Base-by-base conservation (phyloP, 2,113 vertebrate species). In the Callipepla californica region DNA sequence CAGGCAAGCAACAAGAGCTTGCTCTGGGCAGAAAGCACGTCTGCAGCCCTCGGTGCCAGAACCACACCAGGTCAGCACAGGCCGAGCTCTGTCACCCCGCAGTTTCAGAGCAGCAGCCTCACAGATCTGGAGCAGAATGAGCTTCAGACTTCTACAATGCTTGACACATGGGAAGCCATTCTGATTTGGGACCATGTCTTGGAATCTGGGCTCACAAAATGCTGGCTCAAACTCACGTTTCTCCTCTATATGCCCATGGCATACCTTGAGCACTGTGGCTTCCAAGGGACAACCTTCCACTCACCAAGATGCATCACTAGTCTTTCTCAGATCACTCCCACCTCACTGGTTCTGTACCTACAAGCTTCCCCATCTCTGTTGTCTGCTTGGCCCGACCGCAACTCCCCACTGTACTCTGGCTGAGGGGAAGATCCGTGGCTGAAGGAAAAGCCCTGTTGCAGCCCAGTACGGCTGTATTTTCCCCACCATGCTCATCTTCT, bases 291-390 rank as follows among this genome's bases (percentile, higher is more conserved):
- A 36, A 17, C 26, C 38, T 70, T 70, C 40, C 44, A 14, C 18
- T 23, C 0, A 0, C 28, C 0, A 3, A 51, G 9, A 28, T 13
- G 28, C 14, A 2, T 9, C 6, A 11, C 8, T 1, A 0, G 57
- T 40, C 17, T 44, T 13, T 34, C 21, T 23, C 5, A 0, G 2
- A 5, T 30, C 30, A 11, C 38, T 61, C 38, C 10, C 40, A 47
- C 28, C 16, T 6, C 25, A 32, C 8, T 12, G 8, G 20, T 6
- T 2, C 45, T 55, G n/a, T 11, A 34, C 26, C 2, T 11, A 5
- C 13, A 69, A 66, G 7, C 36, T 47, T 36, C 17, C 13, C 1
- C 2, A 51, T 42, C 7, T 30, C 25, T 0, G 0, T 11, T 34
- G 48, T 19, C n/a, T 28, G 13, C 30, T 53, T 16, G 26, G 26